These are phyloP conservation scores for Coenonympha glycerion DNA, from an alignment of 2,888 invertebrate species.

Conservation along the genomic window DNA sequence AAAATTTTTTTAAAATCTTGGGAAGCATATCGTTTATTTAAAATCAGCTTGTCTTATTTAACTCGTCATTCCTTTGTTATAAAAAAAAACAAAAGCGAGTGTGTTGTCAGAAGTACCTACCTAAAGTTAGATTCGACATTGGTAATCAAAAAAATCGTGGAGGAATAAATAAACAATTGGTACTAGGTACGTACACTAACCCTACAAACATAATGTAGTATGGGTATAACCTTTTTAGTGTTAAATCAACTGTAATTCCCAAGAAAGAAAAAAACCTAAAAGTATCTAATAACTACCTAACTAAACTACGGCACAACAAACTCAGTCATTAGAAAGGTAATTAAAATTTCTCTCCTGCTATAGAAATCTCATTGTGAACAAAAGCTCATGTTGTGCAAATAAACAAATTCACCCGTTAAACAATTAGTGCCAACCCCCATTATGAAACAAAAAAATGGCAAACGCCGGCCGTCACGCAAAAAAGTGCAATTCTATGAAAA, in stretches of 20 bases:
- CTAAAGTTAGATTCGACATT: too few relatives aligned
- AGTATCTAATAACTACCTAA: not conserved
- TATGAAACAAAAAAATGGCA: constrained; percentile 9
- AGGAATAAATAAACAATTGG: too few relatives aligned
- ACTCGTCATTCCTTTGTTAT: too few relatives aligned
- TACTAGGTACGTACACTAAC: too few relatives aligned
- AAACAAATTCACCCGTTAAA: constrained; percentile 4
- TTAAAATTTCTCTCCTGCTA: not conserved
- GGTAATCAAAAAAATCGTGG: too few relatives aligned
- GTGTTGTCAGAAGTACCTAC: too few relatives aligned
- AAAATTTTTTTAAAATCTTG: too few relatives aligned
- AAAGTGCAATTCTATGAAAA: constrained; percentile 18
- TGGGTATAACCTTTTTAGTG: not conserved
- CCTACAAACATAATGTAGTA: too few relatives aligned
- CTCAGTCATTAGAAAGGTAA: not conserved
- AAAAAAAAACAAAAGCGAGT: too few relatives aligned
- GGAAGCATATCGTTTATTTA: too few relatives aligned
- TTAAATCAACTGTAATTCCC: not conserved
- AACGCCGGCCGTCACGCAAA: constrained; percentile 10
- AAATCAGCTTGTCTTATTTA: too few relatives aligned
- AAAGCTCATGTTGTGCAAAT: constrained; percentile 4
- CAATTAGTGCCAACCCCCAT: not conserved
- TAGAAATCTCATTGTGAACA: not conserved
- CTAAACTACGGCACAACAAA: not conserved
- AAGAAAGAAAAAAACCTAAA: not conserved